These are phyloP conservation scores for Onychomys leucogaster DNA, from an alignment of 2,797 vertebrate species.

Conservation along the genomic window DNA sequence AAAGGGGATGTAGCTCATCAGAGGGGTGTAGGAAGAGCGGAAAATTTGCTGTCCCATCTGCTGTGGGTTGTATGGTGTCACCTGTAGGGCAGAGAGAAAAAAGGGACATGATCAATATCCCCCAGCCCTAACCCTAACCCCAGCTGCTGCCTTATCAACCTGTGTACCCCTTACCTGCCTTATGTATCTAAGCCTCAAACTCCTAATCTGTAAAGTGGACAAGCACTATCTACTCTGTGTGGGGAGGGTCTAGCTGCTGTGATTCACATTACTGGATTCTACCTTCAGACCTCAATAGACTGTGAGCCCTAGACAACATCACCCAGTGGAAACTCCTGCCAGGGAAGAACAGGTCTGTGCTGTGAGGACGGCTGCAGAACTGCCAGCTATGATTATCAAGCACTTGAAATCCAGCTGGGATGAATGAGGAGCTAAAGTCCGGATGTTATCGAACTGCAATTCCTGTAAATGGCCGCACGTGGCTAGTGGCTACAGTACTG, in stretches of 20 bases:
- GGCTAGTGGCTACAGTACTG: background rate
- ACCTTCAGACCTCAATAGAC: background rate
- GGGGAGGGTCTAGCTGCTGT: background rate
- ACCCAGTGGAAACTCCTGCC: background rate
- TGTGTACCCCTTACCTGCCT: background rate
- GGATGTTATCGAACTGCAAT: background rate
- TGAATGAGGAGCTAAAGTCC: background rate
- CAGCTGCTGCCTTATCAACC: no score
- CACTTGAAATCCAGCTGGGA: background rate
- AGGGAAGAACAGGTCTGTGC: background rate
- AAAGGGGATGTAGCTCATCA: conserved; percentile 78
- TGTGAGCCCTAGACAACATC: background rate
- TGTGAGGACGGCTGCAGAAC: accelerated
- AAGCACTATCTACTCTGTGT: background rate
- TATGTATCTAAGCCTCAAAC: background rate
- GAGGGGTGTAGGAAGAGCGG: conserved; percentile 73
- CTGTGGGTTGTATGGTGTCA: conserved; percentile 78
- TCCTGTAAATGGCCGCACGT: background rate
- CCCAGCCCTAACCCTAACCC: background rate
- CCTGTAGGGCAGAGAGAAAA: conserved; percentile 75
- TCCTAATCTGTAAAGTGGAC: conserved; percentile 35
- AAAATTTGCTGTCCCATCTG: conserved; percentile 82
- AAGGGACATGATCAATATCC: background rate
- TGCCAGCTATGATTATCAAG: background rate
- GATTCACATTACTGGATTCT: background rate